Conservation (phyloP, 2,797 vertebrate species). For the Acropternis orthonyx region DNA sequence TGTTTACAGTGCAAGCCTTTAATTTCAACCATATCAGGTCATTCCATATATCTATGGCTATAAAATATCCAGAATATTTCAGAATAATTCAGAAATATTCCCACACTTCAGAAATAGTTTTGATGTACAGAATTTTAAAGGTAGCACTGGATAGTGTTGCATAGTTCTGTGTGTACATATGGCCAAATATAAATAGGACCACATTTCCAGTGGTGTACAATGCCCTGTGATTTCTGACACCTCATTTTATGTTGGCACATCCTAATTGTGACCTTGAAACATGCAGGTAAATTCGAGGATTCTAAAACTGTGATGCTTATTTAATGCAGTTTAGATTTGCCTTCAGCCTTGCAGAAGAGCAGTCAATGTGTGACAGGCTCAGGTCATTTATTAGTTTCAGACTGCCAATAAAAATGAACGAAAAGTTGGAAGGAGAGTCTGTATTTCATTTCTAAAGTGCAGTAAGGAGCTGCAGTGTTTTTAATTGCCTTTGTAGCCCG, state of each 20-base stretch:
- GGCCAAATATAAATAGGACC: neutral
- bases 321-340: neutral
- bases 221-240: neutral
- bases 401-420: too few relatives aligned
- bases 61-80: neutral
- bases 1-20: neutral
- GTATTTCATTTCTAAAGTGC: too few relatives aligned
- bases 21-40: neutral
- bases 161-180: neutral
- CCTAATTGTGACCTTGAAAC: neutral
- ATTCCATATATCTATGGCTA: neutral
- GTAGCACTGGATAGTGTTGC: accelerated
- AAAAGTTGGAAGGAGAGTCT: too few relatives aligned
- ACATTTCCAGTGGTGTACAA: neutral
- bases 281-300: neutral
- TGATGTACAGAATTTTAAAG: neutral
- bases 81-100: neutral
- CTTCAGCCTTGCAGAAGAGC: neutral
- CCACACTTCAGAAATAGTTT: neutral
- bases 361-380: neutral
- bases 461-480: too few relatives aligned
- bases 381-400: neutral
- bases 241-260: neutral
- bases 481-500: too few relatives aligned
- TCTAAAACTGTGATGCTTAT: neutral